Evolutionary conservation across 2,797 vertebrate species (phyloP), one percentile per base, ranked within the genome.

Genomic region (Malacoctenus gilli): DNA sequence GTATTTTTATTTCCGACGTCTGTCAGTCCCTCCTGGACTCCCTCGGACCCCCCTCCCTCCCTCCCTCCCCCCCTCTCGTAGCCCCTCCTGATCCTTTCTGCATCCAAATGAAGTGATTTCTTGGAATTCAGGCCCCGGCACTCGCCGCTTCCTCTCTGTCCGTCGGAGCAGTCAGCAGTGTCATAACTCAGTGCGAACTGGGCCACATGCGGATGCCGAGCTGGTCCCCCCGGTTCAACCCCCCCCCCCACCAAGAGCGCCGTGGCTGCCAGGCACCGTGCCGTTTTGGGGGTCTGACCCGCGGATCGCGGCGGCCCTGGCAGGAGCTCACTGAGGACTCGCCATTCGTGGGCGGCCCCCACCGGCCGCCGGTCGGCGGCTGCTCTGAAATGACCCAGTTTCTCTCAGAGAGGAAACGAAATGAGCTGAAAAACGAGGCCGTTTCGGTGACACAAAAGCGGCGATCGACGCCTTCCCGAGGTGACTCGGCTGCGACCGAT

Each of bases 121-220:
- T 52, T 28, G 35, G 54, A 80, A 86, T 87, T 66, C 77, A 77
- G 82, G 76, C 79, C 82, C 79, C 59, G 60, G 65, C n/a, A 56
- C 70, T 52, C n/a, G 15, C 19, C 51, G 36, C 42, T 25, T 25
- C 19, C 22, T 51, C 49, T 44, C 28, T 38, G 37, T 34, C 36
- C 72, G 66, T 71, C 69, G 36, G 47, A 59, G 69, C 36, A 21
- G 68, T 59, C 0, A 12, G 51, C 46, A 72, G 50, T 38, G 58
- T 68, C 61, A 85, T 82, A 67, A 69, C 59, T 85, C 70, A 82
- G 75, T 61, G 68, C 81, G 86, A 92, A 89, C 63, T 89, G 85
- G 91, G 91, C 75, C 90, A 90, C 68, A 72, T 81, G 80, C 83
- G 83, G 77, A 84, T 85, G 81, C 80, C 57, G 61, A 51, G 70